Evolutionary conservation across 1,140 invertebrate species (phyloP), one percentile per base, ranked within the genome.

Genomic region (Zaprionus taronus): DNA sequence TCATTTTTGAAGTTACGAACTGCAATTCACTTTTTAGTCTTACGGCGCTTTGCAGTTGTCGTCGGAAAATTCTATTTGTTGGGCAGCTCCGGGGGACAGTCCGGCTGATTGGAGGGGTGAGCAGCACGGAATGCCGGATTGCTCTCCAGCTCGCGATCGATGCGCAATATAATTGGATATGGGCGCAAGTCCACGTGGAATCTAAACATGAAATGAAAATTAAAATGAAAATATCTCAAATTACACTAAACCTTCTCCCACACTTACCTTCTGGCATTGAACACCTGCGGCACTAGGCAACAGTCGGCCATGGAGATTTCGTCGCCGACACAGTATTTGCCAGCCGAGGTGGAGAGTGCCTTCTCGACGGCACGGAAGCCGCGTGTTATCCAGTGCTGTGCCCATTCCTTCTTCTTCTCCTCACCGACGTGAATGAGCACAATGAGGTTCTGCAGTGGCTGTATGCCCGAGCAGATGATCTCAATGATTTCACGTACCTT

Each of bases 311-410:
- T 93, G 0, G 98, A 98, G 36, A 99, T 95, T 79, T 97, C 95
- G 93, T 99, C 97, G 3, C 98, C 98, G 2, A 99, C 96, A 92
- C 97, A 98, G 91, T 98, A 99, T 92, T 98, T 98, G 15, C 98
- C 98, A 56, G 97, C 96, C 64, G 95, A 97, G 14, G 96, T 94
- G 7, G 96, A 95, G 9, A 99, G 92, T 11, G 98, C 93, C 92
- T 97, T 96, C 94, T 99, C 99, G 4, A 99, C 95, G 44, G 97
- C 97, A 94, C 94, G 94, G 90, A 99, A 97, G 41, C 98, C 98
- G 79, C 96, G 94, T 41, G 95, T 96, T 69, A 99, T 99, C 96
- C 97, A 99, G 92, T 98, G 96, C 81, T 97, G 96, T 2, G 97
- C 97, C 98, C 98, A 99, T 93, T 96, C 96, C 85, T 96, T 96